A percentile compares a stretch with the other conserved stretches of the same genome.
Evolutionary conservation across 1,140 invertebrate species (phyloP).

Genomic region (Geopemphigus sp.): DNA sequence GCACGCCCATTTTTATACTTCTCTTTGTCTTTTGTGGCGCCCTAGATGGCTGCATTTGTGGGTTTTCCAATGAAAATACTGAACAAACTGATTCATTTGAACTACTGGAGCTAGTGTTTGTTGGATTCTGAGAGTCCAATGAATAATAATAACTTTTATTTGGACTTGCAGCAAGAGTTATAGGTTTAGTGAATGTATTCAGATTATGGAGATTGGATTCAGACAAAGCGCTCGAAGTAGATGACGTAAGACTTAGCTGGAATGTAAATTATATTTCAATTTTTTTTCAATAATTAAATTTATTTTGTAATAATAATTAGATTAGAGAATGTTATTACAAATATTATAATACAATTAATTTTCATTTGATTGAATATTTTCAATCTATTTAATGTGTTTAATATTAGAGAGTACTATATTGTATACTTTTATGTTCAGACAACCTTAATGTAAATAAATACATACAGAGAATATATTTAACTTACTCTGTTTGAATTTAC

Average conservation of each 20-base stretch:
- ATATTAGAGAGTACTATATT: background rate
- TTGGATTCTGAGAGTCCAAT: conserved; percentile 52
- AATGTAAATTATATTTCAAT: background rate
- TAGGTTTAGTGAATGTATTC: conserved; percentile 18
- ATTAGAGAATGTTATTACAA: no score
- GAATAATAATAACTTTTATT: conserved; percentile 50
- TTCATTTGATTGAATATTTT: no score
- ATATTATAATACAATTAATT: no score
- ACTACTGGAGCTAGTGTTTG: conserved; percentile 63
- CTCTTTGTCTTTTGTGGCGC: conserved; percentile 53
- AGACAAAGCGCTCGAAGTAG: conserved; percentile 37
- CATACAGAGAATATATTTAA: background rate
- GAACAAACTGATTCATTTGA: conserved; percentile 73
- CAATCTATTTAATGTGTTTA: no score
- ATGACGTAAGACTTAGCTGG: conserved; percentile 23
- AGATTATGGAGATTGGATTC: conserved; percentile 47
- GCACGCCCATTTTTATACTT: conserved; percentile 52
- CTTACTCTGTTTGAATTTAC: conserved; percentile 34
- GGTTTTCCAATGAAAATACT: conserved; percentile 57
- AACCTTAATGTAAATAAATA: no score
- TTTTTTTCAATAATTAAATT: background rate
- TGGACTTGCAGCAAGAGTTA: conserved; percentile 21
- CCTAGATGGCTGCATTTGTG: conserved; percentile 55
- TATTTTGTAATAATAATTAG: background rate
- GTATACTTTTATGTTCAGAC: no score